Percentiles rank a stretch among this genome's conserved stretches.
Evolutionary conservation across 2,888 invertebrate species (phyloP).

Genomic region (Lumbricus terrestris): DNA sequence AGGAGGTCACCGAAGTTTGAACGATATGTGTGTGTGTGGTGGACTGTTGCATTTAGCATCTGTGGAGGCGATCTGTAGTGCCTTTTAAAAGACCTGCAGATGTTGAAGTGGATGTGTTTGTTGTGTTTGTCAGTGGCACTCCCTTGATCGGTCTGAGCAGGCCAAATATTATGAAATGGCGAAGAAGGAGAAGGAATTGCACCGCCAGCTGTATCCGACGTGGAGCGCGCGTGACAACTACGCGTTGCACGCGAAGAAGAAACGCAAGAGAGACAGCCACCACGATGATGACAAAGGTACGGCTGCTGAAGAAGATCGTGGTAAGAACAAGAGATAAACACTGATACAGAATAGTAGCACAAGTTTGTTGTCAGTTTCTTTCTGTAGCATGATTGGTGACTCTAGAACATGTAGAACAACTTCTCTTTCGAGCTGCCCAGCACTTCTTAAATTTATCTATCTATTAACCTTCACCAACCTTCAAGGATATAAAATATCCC

Average conservation of each 20-base stretch:
- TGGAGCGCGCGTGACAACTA: conserved; percentile 99
- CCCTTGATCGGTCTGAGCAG: conserved; percentile 98
- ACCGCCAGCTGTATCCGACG: conserved; percentile 98
- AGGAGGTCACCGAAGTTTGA: neutral
- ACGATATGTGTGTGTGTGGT: too few relatives aligned
- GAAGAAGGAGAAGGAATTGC: conserved; percentile 97
- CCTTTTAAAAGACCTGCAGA: neutral
- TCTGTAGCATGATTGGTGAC: neutral
- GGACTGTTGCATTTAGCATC: neutral
- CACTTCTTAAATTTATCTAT: too few relatives aligned
- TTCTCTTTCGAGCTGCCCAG: too few relatives aligned
- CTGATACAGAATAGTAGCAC: neutral
- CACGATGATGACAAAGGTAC: conserved; percentile 71
- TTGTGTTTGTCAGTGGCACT: conserved; percentile 86
- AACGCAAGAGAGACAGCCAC: conserved; percentile 84
- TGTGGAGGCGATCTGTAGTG: neutral
- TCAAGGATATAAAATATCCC: too few relatives aligned
- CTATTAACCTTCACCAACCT: too few relatives aligned
- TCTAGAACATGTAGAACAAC: too few relatives aligned
- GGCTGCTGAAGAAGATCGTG: conserved; percentile 19
- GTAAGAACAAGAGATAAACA: conserved; percentile 7
- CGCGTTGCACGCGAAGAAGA: conserved; percentile 99
- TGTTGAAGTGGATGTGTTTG: neutral
- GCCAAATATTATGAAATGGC: conserved; percentile 99
- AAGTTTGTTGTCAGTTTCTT: neutral